These are phyloP conservation scores for Pyrgilauda ruficollis DNA, from an alignment of 2,113 vertebrate species.

Conservation along the genomic window DNA sequence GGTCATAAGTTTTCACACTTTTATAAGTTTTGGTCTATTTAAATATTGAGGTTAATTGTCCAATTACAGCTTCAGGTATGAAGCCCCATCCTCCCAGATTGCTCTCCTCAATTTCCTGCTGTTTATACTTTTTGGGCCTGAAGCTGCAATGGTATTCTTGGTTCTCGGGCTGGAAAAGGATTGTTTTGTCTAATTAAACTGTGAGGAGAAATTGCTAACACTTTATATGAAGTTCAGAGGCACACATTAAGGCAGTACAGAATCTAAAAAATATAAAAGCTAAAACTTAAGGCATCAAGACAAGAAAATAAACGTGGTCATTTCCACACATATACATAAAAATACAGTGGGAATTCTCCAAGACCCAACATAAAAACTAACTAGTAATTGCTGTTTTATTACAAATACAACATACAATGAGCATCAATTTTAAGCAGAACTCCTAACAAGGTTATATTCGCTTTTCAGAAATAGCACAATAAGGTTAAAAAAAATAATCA, in stretches of 20 bases:
- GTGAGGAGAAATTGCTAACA: not conserved
- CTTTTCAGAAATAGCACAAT: not conserved
- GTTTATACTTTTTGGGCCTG: not conserved
- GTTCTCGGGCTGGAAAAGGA: not conserved
- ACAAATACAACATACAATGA: not conserved
- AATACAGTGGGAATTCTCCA: not conserved
- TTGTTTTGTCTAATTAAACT: not conserved
- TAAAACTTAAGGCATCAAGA: not conserved
- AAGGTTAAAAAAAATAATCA: not conserved
- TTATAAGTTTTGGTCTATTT: not conserved
- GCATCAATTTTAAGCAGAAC: not conserved
- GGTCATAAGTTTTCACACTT: not conserved
- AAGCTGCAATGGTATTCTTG: not conserved
- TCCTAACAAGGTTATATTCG: not conserved
- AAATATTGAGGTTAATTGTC: not conserved
- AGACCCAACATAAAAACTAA: not conserved
- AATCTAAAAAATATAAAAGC: not conserved
- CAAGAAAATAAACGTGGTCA: not conserved
- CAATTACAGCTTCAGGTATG: not conserved
- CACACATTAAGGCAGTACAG: not conserved
- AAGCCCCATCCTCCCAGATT: not conserved
- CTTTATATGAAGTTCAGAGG: not conserved
- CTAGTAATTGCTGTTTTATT: not conserved
- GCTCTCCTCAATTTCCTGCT: not conserved
- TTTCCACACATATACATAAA: not conserved